Evolutionary conservation across 2,888 invertebrate genomes (phyloP).

Genomic region (Platycheirus rosarum): DNA sequence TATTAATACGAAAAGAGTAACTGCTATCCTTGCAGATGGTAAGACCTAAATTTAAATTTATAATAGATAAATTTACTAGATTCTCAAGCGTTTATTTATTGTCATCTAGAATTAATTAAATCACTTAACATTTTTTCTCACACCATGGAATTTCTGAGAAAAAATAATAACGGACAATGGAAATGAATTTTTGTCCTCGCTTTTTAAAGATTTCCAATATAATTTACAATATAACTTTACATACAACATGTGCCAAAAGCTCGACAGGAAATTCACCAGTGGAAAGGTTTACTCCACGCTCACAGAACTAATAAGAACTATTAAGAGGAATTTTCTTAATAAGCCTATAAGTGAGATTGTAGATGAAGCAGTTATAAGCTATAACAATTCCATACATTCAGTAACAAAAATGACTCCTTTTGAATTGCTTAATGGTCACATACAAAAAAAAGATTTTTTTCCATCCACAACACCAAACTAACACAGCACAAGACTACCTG

Average conservation of each 20-base stretch:
- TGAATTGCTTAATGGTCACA: conserved; percentile 68
- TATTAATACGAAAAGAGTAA: too few relatives aligned
- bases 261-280: too few relatives aligned
- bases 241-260: too few relatives aligned
- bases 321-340: conserved; percentile 19
- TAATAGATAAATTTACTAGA: conserved; percentile 72
- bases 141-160: conserved; percentile 60
- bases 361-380: conserved; percentile 52
- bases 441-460: conserved; percentile 37
- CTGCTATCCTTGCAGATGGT: too few relatives aligned
- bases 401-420: conserved; percentile 64
- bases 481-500: too few relatives aligned
- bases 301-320: conserved; percentile 24
- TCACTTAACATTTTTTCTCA: conserved; percentile 38
- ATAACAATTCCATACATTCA: too few relatives aligned
- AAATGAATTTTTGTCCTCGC: too few relatives aligned
- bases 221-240: conserved; percentile 19
- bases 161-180: conserved; percentile 66
- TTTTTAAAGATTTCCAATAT: conserved; percentile 66
- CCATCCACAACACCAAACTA: conserved; percentile 19
- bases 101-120: conserved; percentile 53
- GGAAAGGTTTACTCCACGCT: conserved; percentile 36
- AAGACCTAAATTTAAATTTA: too few relatives aligned
- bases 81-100: conserved; percentile 65
- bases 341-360: too few relatives aligned